Base-by-base conservation (phyloP, 1,140 invertebrate genomes). In the Brachionus rotundiformis region DNA sequence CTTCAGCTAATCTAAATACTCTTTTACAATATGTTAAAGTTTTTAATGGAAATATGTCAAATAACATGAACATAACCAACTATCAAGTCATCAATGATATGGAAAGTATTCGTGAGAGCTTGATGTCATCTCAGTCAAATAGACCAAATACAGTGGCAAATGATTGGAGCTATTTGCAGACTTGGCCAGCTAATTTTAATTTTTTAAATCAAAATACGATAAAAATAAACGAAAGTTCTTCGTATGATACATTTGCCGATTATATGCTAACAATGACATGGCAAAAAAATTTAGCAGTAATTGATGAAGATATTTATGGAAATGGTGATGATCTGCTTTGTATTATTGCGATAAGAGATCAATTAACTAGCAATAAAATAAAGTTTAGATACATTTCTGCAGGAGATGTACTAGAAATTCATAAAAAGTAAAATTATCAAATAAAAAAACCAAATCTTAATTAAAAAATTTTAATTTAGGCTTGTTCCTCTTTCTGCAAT, bases 351-450 rank as follows among this genome's bases (percentile, higher is more conserved):
- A 13, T 63, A 36, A 54, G 59, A 79, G 76, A 79, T 31, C 76
- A 47, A 39, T 63, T 79, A 7, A 79, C 76, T 23, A 79, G 76
- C 25, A 79, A 79, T 41, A 79, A 79, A 16, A 19, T 79, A 27
- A 54, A 63, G 11, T 79, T 79, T 29, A 79, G 59, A 63, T 79
- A 59, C 29, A 39, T 79, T 23, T 59, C 47, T 41, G 59, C 59
- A 31, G 76, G 54, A 13, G 36, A 79, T 23, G 59, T 79, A 4
- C 29, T 79, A 4, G n/a, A 41, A 13, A 79, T 79, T 59, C 76
- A 79, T 13, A 47, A 79, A 59, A 54, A 63, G 47, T 79, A 77
- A n/a, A 11, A 16, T n/a, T n/a, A n/a, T 33, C n/a, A 75, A 54
- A 54, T 4, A 41, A 68, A 8, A 8, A 7, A 19, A 19, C 5